Evolutionary conservation across 2,888 invertebrate species (phyloP).

Genomic region (Antheraea assamensis): DNA sequence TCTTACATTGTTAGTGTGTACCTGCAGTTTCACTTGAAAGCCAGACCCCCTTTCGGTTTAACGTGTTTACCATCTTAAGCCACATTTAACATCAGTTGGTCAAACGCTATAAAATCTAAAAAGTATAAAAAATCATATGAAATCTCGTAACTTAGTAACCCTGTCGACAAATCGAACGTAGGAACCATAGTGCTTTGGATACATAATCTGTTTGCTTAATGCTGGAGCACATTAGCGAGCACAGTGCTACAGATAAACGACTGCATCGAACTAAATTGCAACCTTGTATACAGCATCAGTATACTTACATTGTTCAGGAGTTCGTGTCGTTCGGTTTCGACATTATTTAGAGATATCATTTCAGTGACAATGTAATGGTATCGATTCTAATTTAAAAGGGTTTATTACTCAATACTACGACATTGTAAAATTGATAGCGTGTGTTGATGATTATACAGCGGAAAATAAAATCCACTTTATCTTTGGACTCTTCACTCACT

Average conservation of each 20-base stretch:
- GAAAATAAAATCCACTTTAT: no score
- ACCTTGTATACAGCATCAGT: conserved; percentile 26
- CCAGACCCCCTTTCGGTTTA: no score
- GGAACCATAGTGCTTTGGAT: conserved; percentile 47
- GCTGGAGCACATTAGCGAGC: conserved; percentile 55
- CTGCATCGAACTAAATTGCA: conserved; percentile 47
- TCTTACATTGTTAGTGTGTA: no score
- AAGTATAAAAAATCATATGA: background rate
- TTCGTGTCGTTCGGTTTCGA: background rate
- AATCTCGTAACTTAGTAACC: conserved; percentile 15
- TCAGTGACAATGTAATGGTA: background rate
- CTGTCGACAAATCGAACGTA: conserved; percentile 37
- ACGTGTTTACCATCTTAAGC: no score
- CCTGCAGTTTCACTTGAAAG: no score
- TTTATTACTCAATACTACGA: background rate
- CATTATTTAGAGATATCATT: background rate
- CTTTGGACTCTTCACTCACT: no score
- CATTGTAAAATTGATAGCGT: background rate
- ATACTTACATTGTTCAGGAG: background rate
- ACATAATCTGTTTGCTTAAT: conserved; percentile 61
- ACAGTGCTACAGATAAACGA: conserved; percentile 41
- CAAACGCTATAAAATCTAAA: background rate
- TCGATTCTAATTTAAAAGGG: background rate
- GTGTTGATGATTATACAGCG: background rate
- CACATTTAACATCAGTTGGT: no score